Evolutionary conservation across 2,888 invertebrate genomes (phyloP).

Genomic region (Trissolcus brochymenae): DNA sequence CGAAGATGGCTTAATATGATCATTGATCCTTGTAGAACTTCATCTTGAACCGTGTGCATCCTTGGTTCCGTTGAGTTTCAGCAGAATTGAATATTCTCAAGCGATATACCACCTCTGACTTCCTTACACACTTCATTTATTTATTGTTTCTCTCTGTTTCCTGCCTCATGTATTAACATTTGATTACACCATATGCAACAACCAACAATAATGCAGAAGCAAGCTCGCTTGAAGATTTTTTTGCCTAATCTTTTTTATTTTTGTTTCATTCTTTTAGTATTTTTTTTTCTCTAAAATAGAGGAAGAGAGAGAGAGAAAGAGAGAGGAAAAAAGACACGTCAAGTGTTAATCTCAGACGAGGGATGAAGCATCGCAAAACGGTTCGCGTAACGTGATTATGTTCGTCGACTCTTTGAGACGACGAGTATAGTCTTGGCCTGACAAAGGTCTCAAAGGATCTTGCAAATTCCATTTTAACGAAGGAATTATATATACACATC

Average conservation of each 20-base stretch:
- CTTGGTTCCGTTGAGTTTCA: slow-evolving; percentile 65
- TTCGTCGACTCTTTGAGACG: slow-evolving; percentile 46
- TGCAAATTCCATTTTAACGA: slow-evolving; percentile 52
- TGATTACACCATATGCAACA: slow-evolving; percentile 2
- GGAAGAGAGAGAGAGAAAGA: slow-evolving; percentile 7
- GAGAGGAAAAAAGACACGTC: background rate
- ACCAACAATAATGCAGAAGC: background rate
- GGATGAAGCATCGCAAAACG: slow-evolving; percentile 42
- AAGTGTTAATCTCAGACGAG: slow-evolving; percentile 45
- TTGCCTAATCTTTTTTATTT: background rate
- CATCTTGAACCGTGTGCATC: slow-evolving; percentile 60
- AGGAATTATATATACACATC: no score
- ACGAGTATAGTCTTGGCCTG: slow-evolving; percentile 27
- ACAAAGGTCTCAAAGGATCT: slow-evolving; percentile 57
- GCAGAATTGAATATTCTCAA: slow-evolving; percentile 71
- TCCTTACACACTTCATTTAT: slow-evolving; percentile 34
- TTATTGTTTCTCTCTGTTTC: slow-evolving; percentile 9
- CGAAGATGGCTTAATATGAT: slow-evolving; percentile 73
- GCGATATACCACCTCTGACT: slow-evolving; percentile 64
- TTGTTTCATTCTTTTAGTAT: background rate
- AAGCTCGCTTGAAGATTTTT: background rate
- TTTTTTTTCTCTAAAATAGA: background rate
- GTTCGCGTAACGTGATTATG: slow-evolving; percentile 54
- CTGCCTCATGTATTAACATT: slow-evolving; percentile 19
- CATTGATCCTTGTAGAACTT: slow-evolving; percentile 69